Percentiles rank a stretch among this genome's conserved stretches.
Evolutionary conservation across 2,797 vertebrate species (phyloP).

Genomic region (Rhabdophis nuchalis): DNA sequence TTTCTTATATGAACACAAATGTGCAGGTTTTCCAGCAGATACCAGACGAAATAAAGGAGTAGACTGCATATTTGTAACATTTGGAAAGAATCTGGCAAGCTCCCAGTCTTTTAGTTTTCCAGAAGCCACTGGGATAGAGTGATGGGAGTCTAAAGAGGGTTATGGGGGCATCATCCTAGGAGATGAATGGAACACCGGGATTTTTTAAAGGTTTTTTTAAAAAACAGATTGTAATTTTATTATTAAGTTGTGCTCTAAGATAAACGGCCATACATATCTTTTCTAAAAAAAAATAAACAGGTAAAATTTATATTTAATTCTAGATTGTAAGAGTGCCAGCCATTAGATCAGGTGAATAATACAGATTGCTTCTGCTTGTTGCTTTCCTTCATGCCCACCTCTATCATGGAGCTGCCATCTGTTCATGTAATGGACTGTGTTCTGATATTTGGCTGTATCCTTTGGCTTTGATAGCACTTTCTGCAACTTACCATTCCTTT

Average conservation of each 20-base stretch:
- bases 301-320: not conserved
- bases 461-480: not conserved
- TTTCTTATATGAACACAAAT: conserved; percentile 1
- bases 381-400: not conserved
- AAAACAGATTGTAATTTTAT: not conserved
- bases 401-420: not conserved
- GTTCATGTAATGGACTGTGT: not conserved
- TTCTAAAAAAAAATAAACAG: not conserved
- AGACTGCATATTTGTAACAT: not conserved
- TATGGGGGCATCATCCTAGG: not conserved
- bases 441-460: not conserved
- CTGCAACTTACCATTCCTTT: not conserved
- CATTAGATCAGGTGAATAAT: not conserved
- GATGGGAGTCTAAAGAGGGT: not conserved
- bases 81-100: not conserved
- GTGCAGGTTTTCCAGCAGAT: not conserved
- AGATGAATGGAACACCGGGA: not conserved
- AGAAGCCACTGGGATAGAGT: not conserved
- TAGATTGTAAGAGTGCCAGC: not conserved
- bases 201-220: not conserved
- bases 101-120: not conserved
- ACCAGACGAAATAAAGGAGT: not conserved
- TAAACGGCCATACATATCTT: not conserved
- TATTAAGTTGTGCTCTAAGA: not conserved
- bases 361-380: not conserved